These are phyloP conservation scores for Orientallactaga bullata DNA, from an alignment of 2,113 vertebrate genomes.

Conservation along the genomic window DNA sequence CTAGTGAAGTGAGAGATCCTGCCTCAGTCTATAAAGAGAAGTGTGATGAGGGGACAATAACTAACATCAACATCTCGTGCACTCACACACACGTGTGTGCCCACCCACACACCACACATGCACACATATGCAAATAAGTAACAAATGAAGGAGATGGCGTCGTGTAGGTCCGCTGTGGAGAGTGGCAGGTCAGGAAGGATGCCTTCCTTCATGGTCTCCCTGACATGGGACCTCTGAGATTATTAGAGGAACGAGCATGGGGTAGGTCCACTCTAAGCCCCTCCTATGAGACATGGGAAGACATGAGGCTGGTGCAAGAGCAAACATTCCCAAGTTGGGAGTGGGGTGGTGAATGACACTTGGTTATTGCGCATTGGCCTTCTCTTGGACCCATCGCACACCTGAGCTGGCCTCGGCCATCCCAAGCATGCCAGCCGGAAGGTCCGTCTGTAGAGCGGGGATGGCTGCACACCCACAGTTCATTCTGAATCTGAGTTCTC, in stretches of 20 bases:
- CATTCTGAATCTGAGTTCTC: neutral
- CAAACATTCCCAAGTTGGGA: neutral
- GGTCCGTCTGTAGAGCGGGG: neutral
- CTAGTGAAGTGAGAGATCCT: too few species aligned
- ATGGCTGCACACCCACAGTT: rapidly evolving
- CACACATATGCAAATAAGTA: too few species aligned
- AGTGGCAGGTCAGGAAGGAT: too few species aligned
- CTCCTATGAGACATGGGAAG: neutral
- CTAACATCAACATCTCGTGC: too few species aligned
- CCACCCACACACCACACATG: too few species aligned
- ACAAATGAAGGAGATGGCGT: neutral
- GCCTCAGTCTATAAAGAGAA: too few species aligned
- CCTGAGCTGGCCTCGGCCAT: neutral
- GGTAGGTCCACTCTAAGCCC: too few species aligned
- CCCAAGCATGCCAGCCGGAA: neutral
- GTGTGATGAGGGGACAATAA: too few species aligned
- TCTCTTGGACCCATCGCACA: rapidly evolving
- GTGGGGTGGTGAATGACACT: neutral
- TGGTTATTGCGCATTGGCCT: neutral
- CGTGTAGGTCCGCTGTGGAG: too few species aligned
- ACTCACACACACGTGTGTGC: too few species aligned
- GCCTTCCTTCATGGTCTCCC: too few species aligned
- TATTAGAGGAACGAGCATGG: neutral
- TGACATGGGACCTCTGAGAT: neutral
- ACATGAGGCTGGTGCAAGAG: neutral